phyloP scores from a whole-genome alignment of 2,888 invertebrate species.

The Formica aserva region DNA sequence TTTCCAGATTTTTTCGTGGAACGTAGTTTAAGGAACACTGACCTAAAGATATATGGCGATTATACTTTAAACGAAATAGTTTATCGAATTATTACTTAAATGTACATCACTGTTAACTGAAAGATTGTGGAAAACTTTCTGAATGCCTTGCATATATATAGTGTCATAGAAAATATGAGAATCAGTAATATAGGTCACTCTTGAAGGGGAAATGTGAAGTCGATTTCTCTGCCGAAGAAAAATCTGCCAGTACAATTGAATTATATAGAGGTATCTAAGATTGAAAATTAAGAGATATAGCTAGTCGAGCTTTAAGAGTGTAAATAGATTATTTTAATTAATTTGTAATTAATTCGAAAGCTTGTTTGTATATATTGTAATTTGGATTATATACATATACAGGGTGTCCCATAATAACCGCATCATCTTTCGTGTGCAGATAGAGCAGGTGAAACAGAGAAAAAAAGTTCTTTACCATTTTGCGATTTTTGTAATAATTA shows the following conservation, averaged over 20 bases:
- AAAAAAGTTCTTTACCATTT: too few species aligned
- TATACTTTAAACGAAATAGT: conserved; percentile 50
- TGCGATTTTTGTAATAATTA: too few species aligned
- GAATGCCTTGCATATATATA: conserved; percentile 57
- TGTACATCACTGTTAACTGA: conserved; percentile 59
- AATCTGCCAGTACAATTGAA: background rate
- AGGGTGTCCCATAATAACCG: too few species aligned
- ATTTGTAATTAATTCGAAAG: conserved; percentile 4
- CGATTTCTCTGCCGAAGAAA: background rate
- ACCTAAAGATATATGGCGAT: conserved; percentile 45
- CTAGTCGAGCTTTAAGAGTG: background rate
- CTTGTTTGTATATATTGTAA: conserved; percentile 1
- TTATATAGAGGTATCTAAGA: background rate
- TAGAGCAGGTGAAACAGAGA: too few species aligned
- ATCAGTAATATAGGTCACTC: conserved; percentile 27
- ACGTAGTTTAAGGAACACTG: conserved; percentile 37
- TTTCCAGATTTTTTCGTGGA: conserved; percentile 24
- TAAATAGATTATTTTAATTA: conserved; percentile 23
- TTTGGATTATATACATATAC: background rate
- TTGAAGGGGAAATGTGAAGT: background rate
- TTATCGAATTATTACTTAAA: conserved; percentile 61
- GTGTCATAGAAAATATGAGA: conserved; percentile 48
- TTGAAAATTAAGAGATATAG: conserved; percentile 4
- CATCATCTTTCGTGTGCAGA: too few species aligned
- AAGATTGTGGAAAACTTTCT: conserved; percentile 53